Conservation (phyloP, 2,888 invertebrate species). For the Parnassius glacialis region DNA sequence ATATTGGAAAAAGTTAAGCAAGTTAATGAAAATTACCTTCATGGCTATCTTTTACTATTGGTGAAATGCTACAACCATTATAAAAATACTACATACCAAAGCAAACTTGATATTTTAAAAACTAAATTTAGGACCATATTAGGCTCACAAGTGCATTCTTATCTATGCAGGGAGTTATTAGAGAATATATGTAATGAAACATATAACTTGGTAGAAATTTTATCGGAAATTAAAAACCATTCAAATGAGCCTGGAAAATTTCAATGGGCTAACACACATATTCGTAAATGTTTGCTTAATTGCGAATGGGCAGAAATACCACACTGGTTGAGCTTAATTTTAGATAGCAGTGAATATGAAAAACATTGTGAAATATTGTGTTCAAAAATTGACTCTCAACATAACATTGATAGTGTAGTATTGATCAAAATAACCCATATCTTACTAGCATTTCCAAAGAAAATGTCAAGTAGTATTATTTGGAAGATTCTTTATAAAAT, state of each 20-base stretch:
- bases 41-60: constrained; percentile 59
- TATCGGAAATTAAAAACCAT: constrained; percentile 42
- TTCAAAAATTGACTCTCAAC: constrained; percentile 43
- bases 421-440: constrained; percentile 41
- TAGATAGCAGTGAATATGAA: constrained; percentile 49
- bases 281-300: constrained; percentile 44
- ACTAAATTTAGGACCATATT: constrained; percentile 39
- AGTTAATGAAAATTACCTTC: constrained; percentile 58
- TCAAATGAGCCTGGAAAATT: constrained; percentile 47
- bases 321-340: constrained; percentile 41
- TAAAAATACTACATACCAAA: constrained; percentile 32
- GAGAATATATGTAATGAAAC: constrained; percentile 41
- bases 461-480: constrained; percentile 41
- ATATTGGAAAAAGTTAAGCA: constrained; percentile 7
- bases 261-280: constrained; percentile 51
- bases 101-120: constrained; percentile 37
- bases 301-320: constrained; percentile 47
- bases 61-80: constrained; percentile 44
- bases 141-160: constrained; percentile 44
- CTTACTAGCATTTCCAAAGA: constrained; percentile 45
- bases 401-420: constrained; percentile 34
- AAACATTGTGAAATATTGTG: constrained; percentile 46
- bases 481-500: constrained; percentile 62
- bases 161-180: constrained; percentile 50
- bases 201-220: constrained; percentile 38